phyloP scores from a whole-genome alignment of 2,888 invertebrate species.

The Spialia ferax region DNA sequence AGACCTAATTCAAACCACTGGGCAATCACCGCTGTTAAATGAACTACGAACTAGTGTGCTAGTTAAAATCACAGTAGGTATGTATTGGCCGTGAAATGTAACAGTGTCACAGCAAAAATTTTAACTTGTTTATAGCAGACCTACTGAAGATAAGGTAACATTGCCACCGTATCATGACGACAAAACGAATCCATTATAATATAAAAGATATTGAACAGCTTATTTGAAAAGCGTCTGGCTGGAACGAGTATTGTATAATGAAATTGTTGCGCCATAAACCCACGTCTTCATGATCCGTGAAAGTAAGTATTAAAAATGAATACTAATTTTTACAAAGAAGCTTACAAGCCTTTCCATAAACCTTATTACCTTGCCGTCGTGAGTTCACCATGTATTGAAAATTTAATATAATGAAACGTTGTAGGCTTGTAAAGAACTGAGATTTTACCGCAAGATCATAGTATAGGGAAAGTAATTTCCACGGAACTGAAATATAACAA shows the following conservation, averaged over 20 bases:
- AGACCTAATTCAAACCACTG: too few relatives aligned
- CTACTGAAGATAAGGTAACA: not conserved
- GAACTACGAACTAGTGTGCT: too few relatives aligned
- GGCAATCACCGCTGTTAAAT: too few relatives aligned
- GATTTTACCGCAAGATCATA: constrained; percentile 34
- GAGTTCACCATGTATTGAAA: constrained; percentile 54
- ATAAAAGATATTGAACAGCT: constrained; percentile 23
- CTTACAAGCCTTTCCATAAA: constrained; percentile 29
- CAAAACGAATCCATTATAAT: constrained; percentile 14
- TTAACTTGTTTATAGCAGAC: not conserved
- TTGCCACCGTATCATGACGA: constrained; percentile 10
- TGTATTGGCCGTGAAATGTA: not conserved
- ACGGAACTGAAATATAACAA: not conserved
- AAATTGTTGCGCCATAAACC: constrained; percentile 26
- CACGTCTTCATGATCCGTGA: constrained; percentile 26
- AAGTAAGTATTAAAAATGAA: constrained; percentile 36
- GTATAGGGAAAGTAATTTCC: not conserved
- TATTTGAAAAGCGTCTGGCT: constrained; percentile 22
- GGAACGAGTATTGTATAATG: constrained; percentile 25
- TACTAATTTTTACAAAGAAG: constrained; percentile 21
- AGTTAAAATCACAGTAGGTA: too few relatives aligned
- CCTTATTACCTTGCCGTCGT: constrained; percentile 15
- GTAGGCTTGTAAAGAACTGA: constrained; percentile 47
- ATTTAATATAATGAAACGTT: constrained; percentile 61
- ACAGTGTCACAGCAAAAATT: not conserved